phyloP scores from a whole-genome alignment of 2,113 vertebrate species.

The Pan troglodytes region DNA sequence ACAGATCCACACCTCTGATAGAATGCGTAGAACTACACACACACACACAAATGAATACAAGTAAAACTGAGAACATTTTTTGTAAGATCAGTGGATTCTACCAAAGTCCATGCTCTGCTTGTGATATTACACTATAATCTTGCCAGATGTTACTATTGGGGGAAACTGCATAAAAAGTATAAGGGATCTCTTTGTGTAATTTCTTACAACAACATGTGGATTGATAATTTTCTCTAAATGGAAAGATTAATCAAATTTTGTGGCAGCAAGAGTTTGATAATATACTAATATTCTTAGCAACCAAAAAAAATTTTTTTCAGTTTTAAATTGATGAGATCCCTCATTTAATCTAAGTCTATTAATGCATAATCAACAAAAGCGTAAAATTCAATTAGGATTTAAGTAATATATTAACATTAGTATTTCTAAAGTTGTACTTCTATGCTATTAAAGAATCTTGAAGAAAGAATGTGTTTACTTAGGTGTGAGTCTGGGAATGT shows the following conservation, averaged over 20 bases:
- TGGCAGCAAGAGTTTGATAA: background rate
- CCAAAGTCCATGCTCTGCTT: background rate
- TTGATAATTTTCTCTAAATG: background rate
- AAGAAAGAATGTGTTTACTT: background rate
- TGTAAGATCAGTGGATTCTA: background rate
- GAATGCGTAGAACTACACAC: background rate
- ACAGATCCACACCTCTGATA: background rate
- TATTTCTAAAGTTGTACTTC: background rate
- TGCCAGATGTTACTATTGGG: background rate
- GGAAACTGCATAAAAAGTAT: background rate
- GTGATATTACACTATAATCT: background rate
- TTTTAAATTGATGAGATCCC: background rate
- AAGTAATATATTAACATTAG: background rate
- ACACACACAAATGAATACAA: background rate
- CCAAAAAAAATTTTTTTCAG: background rate
- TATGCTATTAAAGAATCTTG: background rate
- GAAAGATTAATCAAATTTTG: background rate
- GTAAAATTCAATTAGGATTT: background rate
- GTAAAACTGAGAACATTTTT: background rate
- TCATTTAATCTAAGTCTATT: background rate
- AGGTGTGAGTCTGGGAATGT: background rate
- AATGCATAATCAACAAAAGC: background rate
- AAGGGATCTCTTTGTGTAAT: background rate
- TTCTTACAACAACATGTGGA: background rate
- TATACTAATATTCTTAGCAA: background rate